A percentile compares a stretch with the other conserved stretches of the same genome.
These are phyloP conservation scores for Apocheima hispidaria DNA, from an alignment of 2,888 invertebrate genomes.

Conservation along the genomic window DNA sequence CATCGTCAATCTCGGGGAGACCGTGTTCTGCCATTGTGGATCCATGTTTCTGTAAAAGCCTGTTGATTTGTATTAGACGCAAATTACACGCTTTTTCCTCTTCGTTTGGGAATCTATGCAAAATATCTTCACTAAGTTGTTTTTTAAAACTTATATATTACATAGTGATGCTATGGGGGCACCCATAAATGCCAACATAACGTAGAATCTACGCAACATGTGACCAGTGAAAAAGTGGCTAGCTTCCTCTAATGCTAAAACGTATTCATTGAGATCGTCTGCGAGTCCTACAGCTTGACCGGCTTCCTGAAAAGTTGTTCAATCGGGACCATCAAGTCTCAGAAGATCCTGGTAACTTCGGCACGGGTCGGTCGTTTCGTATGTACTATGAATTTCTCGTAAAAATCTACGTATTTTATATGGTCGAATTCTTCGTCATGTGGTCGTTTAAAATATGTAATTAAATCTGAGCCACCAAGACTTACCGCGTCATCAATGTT, in stretches of 20 bases:
- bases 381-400: neutral
- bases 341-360: neutral
- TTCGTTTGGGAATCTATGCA: neutral
- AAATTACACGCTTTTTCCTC: neutral
- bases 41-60: neutral
- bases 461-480: constrained; percentile 3
- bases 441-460: constrained; percentile 24
- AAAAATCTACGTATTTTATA: neutral
- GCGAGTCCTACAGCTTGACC: neutral
- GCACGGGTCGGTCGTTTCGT: neutral
- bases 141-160: neutral
- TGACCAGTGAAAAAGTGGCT: neutral
- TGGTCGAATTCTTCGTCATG: constrained; percentile 4
- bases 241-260: neutral
- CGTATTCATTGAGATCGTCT: neutral
- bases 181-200: neutral
- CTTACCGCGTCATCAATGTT: neutral
- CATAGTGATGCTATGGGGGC: neutral
- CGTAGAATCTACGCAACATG: neutral
- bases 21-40: neutral
- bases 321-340: neutral
- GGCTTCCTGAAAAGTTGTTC: neutral
- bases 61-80: neutral
- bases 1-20: neutral
- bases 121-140: neutral